Evolutionary conservation across 2,888 invertebrate species (phyloP).

Genomic region (Drosophila merina): DNA sequence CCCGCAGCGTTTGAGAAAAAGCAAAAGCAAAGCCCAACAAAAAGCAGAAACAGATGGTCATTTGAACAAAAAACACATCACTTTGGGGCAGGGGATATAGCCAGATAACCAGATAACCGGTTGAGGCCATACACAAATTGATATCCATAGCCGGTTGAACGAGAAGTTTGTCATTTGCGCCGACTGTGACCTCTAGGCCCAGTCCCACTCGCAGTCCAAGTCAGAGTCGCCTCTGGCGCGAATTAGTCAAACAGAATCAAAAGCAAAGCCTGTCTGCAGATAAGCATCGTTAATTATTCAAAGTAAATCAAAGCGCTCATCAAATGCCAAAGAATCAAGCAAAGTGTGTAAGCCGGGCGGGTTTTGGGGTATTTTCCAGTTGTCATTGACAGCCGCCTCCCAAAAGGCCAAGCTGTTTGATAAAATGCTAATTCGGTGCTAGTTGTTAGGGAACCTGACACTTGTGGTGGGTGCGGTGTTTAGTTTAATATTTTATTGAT

Average conservation of each 20-base stretch:
- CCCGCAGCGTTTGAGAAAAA: conserved; percentile 1
- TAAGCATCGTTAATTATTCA: conserved; percentile 76
- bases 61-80: background rate
- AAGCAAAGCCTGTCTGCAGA: conserved; percentile 53
- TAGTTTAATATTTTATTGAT: background rate
- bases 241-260: conserved; percentile 47
- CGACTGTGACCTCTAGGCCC: conserved; percentile 20
- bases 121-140: conserved; percentile 43
- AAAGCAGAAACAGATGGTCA: conserved; percentile 26
- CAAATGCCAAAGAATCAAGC: conserved; percentile 54
- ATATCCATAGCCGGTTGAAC: conserved; percentile 61
- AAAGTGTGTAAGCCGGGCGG: conserved; percentile 39
- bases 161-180: conserved; percentile 50
- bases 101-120: conserved; percentile 51
- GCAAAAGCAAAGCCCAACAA: background rate
- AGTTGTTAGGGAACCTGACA: background rate
- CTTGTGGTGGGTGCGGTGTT: background rate
- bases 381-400: conserved; percentile 24
- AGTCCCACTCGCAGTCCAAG: conserved; percentile 8
- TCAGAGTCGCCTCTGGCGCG: conserved; percentile 3
- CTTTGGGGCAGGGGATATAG: background rate
- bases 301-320: conserved; percentile 62
- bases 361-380: background rate
- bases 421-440: conserved; percentile 45
- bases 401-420: conserved; percentile 34